Conservation (phyloP, 2,113 vertebrate species). For the Psophia crepitans region DNA sequence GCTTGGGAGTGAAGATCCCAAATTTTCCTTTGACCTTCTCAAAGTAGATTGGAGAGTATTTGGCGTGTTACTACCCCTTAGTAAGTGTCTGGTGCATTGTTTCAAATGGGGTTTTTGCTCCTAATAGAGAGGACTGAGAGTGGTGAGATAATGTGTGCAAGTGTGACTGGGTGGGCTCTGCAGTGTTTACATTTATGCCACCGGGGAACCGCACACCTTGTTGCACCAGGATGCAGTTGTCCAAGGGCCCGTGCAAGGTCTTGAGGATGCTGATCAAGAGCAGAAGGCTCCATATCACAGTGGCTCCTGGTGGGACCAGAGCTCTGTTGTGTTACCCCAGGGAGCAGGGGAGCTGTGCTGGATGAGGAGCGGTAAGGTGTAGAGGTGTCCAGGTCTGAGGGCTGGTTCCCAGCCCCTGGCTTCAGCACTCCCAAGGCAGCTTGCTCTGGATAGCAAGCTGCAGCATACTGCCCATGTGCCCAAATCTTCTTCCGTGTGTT, state of each 20-base stretch:
- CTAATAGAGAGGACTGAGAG: neutral
- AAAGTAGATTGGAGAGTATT: neutral
- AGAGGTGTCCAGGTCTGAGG: neutral
- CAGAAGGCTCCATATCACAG: neutral
- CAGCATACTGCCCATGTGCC: neutral
- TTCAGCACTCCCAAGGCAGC: neutral
- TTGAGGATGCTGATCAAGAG: neutral
- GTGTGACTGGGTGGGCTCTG: neutral
- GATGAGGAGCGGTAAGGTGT: rapidly evolving
- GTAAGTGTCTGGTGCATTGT: neutral
- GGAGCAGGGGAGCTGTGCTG: neutral
- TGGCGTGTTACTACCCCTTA: neutral
- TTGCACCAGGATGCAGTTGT: neutral
- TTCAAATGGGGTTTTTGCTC: neutral
- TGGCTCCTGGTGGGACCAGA: neutral
- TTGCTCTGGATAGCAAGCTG: neutral
- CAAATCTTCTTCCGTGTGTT: neutral
- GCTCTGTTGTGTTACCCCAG: neutral
- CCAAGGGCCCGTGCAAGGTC: neutral
- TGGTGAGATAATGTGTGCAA: neutral
- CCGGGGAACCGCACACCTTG: neutral
- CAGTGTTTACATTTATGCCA: neutral
- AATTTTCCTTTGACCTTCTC: neutral
- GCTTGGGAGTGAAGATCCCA: neutral
- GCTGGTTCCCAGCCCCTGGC: neutral